Evolutionary conservation across 2,888 invertebrate genomes (phyloP).

Genomic region (Athrips mouffetella): DNA sequence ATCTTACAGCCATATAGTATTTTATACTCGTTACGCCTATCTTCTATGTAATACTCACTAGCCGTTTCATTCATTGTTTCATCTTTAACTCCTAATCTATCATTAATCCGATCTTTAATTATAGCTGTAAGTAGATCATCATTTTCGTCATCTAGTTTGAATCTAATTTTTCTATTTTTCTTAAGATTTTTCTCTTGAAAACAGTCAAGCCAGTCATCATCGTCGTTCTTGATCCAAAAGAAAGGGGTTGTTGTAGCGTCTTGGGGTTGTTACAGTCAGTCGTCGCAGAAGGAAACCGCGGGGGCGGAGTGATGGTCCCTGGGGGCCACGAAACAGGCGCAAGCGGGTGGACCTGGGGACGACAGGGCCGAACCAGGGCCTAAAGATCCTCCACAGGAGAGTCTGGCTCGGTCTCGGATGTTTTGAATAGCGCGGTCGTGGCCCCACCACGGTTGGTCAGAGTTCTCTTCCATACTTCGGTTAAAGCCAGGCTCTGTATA

Average conservation of each 20-base stretch:
- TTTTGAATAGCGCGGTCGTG: conserved; percentile 50
- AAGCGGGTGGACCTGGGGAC: conserved; percentile 64
- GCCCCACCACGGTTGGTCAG: conserved; percentile 48
- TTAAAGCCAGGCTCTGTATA: conserved; percentile 49
- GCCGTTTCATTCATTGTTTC: conserved; percentile 6
- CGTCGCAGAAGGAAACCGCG: conserved; percentile 79
- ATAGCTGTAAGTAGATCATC: not conserved
- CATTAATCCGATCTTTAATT: not conserved
- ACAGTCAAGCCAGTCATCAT: conserved; percentile 16
- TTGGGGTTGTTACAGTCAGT: conserved; percentile 59
- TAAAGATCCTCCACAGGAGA: conserved; percentile 61
- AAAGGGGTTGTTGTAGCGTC: conserved; percentile 30
- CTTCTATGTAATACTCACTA: conserved; percentile 16
- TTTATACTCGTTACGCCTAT: conserved; percentile 19
- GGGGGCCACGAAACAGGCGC: conserved; percentile 65
- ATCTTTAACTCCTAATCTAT: not conserved
- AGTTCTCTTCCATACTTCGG: conserved; percentile 31
- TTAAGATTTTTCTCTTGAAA: conserved; percentile 4
- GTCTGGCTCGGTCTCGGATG: conserved; percentile 60
- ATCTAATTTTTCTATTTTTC: not conserved
- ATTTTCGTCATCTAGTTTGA: not conserved
- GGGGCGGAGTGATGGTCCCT: conserved; percentile 79
- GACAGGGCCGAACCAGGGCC: conserved; percentile 65
- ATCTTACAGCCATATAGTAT: conserved; percentile 28
- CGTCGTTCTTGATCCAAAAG: conserved; percentile 33